These are phyloP conservation scores for Marisa cornuarietis DNA, from an alignment of 1,140 invertebrate genomes.

Conservation along the genomic window DNA sequence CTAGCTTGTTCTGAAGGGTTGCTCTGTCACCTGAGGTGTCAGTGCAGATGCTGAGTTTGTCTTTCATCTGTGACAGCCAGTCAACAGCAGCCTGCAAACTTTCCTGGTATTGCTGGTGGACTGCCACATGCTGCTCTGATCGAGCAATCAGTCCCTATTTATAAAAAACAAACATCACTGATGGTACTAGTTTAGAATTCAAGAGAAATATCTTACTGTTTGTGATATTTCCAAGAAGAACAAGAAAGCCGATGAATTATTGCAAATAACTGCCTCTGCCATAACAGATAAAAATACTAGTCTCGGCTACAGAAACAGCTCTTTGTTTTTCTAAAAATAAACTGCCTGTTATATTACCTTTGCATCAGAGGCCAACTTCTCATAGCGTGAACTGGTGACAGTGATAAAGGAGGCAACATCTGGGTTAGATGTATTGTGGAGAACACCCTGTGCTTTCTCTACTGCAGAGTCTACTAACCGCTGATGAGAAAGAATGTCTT, in stretches of 20 bases:
- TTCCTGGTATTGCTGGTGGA: conserved; percentile 74
- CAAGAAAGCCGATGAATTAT: not conserved
- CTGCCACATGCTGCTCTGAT: conserved; percentile 85
- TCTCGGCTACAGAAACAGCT: no score
- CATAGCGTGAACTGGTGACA: conserved; percentile 79
- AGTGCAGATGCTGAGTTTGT: conserved; percentile 86
- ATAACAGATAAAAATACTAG: not conserved
- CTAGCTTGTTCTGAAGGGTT: conserved; percentile 87
- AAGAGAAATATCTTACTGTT: no score
- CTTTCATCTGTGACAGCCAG: conserved; percentile 82
- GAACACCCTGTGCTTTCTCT: conserved; percentile 83
- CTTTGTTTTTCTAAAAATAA: not conserved
- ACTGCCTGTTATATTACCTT: conserved; percentile 47
- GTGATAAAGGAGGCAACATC: conserved; percentile 64
- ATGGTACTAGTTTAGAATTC: no score
- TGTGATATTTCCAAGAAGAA: not conserved
- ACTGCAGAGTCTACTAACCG: conserved; percentile 87
- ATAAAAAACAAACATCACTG: no score
- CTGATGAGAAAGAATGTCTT: conserved; percentile 91
- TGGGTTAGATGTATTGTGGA: conserved; percentile 74
- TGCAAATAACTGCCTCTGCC: not conserved
- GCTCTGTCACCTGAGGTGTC: conserved; percentile 88
- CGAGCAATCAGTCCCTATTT: conserved; percentile 74
- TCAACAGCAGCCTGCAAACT: conserved; percentile 54
- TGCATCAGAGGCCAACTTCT: conserved; percentile 63